Percentiles rank a stretch among this genome's conserved stretches.
Evolutionary conservation across 2,113 vertebrate genomes (phyloP).

Genomic region (Lanius collurio): DNA sequence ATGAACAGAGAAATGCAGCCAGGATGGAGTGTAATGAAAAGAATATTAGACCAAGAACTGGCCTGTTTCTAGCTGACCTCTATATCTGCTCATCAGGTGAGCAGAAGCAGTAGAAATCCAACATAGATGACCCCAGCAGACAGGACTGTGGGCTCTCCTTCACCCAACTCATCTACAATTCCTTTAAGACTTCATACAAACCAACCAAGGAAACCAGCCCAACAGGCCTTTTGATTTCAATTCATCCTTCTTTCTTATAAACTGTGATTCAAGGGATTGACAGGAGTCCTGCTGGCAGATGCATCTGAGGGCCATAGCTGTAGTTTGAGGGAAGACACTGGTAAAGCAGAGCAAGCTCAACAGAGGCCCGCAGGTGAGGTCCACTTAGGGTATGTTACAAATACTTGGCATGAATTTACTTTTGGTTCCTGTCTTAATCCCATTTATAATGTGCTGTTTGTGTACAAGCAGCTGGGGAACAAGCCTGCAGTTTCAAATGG

Average conservation of each 20-base stretch:
- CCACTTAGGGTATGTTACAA: neutral
- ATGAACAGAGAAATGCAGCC: neutral
- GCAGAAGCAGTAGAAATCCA: neutral
- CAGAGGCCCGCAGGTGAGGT: neutral
- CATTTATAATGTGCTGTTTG: neutral
- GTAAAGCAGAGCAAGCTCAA: neutral
- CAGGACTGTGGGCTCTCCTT: neutral
- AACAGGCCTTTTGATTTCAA: neutral
- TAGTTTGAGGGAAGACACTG: neutral
- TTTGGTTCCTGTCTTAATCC: neutral
- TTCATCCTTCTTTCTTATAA: neutral
- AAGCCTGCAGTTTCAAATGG: neutral
- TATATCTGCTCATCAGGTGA: neutral
- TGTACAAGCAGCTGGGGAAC: neutral
- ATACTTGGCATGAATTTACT: neutral
- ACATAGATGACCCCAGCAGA: neutral
- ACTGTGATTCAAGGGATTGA: neutral
- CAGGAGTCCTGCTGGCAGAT: neutral
- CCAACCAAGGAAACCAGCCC: neutral
- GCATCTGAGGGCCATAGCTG: neutral
- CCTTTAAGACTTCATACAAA: neutral
- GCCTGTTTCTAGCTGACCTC: neutral
- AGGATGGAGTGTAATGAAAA: neutral
- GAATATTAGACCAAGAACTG: neutral
- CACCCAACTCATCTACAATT: fast-evolving